Evolutionary conservation across 2,888 invertebrate species (phyloP).

Genomic region (Halocaridina rubra): DNA sequence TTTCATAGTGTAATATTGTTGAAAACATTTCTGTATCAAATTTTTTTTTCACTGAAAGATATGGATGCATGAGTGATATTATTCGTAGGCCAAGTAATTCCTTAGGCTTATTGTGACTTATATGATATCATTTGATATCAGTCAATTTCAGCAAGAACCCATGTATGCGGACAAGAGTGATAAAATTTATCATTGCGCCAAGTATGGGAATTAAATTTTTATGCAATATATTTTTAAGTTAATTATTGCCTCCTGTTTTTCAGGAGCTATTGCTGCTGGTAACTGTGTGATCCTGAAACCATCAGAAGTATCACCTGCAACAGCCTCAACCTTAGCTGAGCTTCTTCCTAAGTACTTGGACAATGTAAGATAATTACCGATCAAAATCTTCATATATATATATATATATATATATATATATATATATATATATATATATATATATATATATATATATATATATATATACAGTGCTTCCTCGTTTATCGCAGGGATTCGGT

Average conservation of each 20-base stretch:
- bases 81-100: too few relatives aligned
- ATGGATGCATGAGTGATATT: too few relatives aligned
- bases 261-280: slow-evolving; percentile 64
- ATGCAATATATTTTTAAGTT: not conserved
- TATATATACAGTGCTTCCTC: too few relatives aligned
- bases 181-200: too few relatives aligned
- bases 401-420: too few relatives aligned
- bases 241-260: not conserved
- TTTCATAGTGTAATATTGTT: too few relatives aligned
- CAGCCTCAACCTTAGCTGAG: slow-evolving; percentile 38
- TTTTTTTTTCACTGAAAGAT: too few relatives aligned
- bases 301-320: slow-evolving; percentile 61
- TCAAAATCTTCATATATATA: not conserved
- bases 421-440: too few relatives aligned
- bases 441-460: too few relatives aligned
- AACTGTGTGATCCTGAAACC: slow-evolving; percentile 64
- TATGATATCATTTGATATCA: not conserved
- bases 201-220: not conserved
- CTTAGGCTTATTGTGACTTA: too few relatives aligned
- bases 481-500: too few relatives aligned
- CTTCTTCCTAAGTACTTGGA: slow-evolving; percentile 61
- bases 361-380: slow-evolving; percentile 23
- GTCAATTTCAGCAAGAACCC: not conserved
- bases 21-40: too few relatives aligned
- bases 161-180: not conserved